Percentiles rank a stretch among this genome's conserved stretches.
Conservation (phyloP, 2,113 vertebrate species). For the Emydura subglobosa region DNA sequence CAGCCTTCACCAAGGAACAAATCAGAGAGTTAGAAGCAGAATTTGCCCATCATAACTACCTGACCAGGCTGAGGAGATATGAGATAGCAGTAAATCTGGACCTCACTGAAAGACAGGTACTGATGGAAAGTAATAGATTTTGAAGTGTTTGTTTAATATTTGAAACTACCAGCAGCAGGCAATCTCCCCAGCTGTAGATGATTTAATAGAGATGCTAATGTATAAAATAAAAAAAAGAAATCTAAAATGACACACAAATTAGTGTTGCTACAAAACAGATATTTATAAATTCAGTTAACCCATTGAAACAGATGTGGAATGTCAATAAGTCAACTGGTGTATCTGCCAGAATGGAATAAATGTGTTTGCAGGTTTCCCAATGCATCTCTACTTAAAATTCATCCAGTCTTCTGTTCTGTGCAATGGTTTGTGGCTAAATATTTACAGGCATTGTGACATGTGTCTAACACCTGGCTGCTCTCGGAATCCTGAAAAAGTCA, state of each 20-base stretch:
- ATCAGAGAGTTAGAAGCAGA: slow-evolving; percentile 98
- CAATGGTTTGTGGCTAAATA: neutral
- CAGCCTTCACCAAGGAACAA: slow-evolving; percentile 99
- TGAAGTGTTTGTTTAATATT: neutral
- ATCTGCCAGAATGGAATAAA: neutral
- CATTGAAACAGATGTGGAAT: neutral
- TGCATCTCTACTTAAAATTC: neutral
- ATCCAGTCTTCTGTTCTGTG: neutral
- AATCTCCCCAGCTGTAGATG: neutral
- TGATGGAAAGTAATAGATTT: slow-evolving; percentile 4
- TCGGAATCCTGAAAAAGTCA: neutral
- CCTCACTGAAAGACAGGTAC: slow-evolving; percentile 98
- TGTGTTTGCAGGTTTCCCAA: neutral
- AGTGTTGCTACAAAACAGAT: neutral
- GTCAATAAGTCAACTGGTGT: neutral
- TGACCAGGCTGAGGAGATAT: slow-evolving; percentile 96
- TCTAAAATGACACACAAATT: neutral
- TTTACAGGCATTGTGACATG: neutral
- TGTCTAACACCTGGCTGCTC: neutral
- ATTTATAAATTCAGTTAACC: neutral
- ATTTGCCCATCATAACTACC: slow-evolving; percentile 99
- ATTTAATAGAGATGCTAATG: neutral
- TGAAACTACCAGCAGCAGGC: neutral
- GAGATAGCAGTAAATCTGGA: slow-evolving; percentile 98
- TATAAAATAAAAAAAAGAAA: neutral